Evolutionary conservation across 2,888 invertebrate genomes (phyloP).

Genomic region (Galerucella calmariensis): DNA sequence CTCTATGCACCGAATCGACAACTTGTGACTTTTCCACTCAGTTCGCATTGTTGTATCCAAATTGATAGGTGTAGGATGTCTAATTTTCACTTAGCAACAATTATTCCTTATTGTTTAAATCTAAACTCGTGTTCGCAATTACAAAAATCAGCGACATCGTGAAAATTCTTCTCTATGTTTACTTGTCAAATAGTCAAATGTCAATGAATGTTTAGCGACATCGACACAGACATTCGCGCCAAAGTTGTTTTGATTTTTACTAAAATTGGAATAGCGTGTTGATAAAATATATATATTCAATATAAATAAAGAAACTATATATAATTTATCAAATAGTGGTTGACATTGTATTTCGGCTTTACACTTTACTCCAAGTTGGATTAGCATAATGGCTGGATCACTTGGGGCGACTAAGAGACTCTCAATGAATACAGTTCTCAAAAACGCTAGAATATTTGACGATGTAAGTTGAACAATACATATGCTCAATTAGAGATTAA

Average conservation of each 20-base stretch:
- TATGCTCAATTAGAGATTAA: slow-evolving; percentile 4
- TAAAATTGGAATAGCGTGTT: not conserved
- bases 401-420: slow-evolving; percentile 30
- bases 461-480: slow-evolving; percentile 50
- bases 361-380: not conserved
- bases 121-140: too few species aligned
- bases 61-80: too few species aligned
- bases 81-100: too few species aligned
- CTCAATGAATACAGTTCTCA: slow-evolving; percentile 57
- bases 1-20: too few species aligned
- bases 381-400: slow-evolving; percentile 15
- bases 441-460: slow-evolving; percentile 58
- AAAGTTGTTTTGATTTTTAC: not conserved
- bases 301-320: not conserved
- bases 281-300: not conserved
- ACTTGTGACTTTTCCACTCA: too few species aligned
- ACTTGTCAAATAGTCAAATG: too few species aligned
- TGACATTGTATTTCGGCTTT: not conserved
- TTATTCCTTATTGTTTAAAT: too few species aligned
- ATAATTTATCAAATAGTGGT: not conserved
- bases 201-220: too few species aligned
- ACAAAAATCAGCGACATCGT: too few species aligned
- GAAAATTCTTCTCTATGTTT: too few species aligned
- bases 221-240: not conserved
- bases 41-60: too few species aligned